Evolutionary conservation across 1,140 invertebrate species (phyloP), one percentile per base, ranked within the genome.

Genomic region (Diachasmimorpha longicaudata): DNA sequence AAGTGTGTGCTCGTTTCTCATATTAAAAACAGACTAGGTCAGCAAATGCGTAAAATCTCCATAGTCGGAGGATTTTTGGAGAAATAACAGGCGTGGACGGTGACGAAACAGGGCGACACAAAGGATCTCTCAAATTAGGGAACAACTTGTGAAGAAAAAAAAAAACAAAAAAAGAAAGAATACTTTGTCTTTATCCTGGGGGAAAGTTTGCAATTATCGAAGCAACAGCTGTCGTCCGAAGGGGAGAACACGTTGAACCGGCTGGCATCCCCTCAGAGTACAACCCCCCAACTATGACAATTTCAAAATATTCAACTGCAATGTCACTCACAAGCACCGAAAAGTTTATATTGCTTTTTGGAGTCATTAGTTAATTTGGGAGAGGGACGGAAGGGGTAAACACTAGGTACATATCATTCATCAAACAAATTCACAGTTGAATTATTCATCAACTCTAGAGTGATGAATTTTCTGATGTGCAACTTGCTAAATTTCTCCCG

Each of bases 211-310:
- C 58, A 63, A 63, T 63, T 63, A 63, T 63, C 58, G 23, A 25
- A 63, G 58, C 58, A 63, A 63, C 58, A 63, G 58, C 58, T 63
- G 58, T 63, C 58, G 58, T 63, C 19, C 58, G 58, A 63, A 13
- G 23, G 58, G 23, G 13, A 19, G 13, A 55, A 55, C 48, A 55
- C 48, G 48, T 55, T 21, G 48, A n/a, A 55, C 48, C 48, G 14
- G 48, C 48, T 55, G 48, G 48, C 19, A 8, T 14, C n/a, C 48
- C 48, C 48, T 52, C 48, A n/a, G 48, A 13, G 39, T 42, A 42
- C 16, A n/a, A 52, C 9, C 48, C 14, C 31, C 23, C 19, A 25
- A 63, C 21, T 63, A 25, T 23, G 58, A 23, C 19, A 63, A 31
- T 63, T 25, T 63, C 58, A 63, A 31, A 63, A 25, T 63, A 63